Evolutionary conservation across 2,797 vertebrate genomes (phyloP).

Genomic region (Cyprinodon diabolis): DNA sequence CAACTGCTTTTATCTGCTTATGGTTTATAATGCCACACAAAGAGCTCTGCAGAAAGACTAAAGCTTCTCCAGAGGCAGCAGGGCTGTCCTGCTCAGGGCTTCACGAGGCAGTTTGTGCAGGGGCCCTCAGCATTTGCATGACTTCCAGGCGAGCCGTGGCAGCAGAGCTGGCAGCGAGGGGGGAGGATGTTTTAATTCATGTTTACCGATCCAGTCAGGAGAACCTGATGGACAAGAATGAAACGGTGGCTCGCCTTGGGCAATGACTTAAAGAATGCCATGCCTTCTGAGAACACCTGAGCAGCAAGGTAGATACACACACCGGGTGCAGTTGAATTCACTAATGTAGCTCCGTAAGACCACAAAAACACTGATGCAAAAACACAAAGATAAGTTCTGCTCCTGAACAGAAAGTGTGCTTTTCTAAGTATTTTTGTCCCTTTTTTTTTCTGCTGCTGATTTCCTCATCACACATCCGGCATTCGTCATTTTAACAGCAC

Average conservation of each 20-base stretch:
- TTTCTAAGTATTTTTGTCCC: slow-evolving; percentile 56
- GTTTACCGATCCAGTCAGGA: slow-evolving; percentile 75
- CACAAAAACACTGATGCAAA: slow-evolving; percentile 17
- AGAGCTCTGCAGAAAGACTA: slow-evolving; percentile 23
- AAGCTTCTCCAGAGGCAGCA: slow-evolving; percentile 38
- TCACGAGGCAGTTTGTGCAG: slow-evolving; percentile 63
- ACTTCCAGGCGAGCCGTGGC: slow-evolving; percentile 59
- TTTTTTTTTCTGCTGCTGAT: slow-evolving; percentile 44
- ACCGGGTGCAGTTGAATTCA: slow-evolving; percentile 29
- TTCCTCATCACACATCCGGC: slow-evolving; percentile 69
- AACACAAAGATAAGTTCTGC: slow-evolving; percentile 18
- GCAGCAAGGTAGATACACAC: slow-evolving; percentile 21
- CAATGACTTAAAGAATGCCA: slow-evolving; percentile 48
- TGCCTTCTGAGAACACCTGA: slow-evolving; percentile 43
- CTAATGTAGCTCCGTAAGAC: slow-evolving; percentile 26
- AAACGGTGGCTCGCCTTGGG: slow-evolving; percentile 51
- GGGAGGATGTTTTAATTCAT: slow-evolving; percentile 60
- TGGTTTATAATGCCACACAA: slow-evolving; percentile 14
- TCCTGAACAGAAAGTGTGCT: slow-evolving; percentile 51
- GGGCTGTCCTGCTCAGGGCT: slow-evolving; percentile 26
- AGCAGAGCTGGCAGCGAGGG: slow-evolving; percentile 42
- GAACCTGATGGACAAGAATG: slow-evolving; percentile 81
- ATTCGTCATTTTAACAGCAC: slow-evolving; percentile 40
- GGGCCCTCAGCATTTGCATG: slow-evolving; percentile 66
- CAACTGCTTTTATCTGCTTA: slow-evolving; percentile 25